Conservation (phyloP, 2,797 vertebrate species). For the Sciurus vulgaris region DNA sequence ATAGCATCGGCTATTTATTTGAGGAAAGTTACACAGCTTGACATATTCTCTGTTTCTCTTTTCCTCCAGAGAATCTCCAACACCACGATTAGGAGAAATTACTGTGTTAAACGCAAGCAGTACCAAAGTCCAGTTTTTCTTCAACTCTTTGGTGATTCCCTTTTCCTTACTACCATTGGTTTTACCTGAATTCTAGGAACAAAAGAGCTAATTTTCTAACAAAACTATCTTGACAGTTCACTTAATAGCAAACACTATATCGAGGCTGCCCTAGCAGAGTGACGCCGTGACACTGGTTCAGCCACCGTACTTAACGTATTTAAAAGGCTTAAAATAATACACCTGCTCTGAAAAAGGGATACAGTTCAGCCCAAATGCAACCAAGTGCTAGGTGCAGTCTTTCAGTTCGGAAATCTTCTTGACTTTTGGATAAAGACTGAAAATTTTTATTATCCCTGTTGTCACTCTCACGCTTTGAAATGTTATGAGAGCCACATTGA, state of each 20-base stretch:
- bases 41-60: background rate
- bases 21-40: conserved; percentile 69
- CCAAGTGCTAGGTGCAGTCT: background rate
- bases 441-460: background rate
- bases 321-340: background rate
- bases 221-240: conserved; percentile 20
- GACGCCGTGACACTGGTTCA: background rate
- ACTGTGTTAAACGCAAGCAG: background rate
- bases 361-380: background rate
- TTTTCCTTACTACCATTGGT: background rate
- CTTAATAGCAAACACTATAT: background rate
- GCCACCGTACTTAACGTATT: background rate
- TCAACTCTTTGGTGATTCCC: background rate
- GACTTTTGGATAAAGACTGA: background rate
- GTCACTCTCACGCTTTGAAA: background rate
- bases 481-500: background rate
- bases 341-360: background rate
- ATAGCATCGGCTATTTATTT: background rate
- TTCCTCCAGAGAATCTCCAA: background rate
- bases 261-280: background rate
- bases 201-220: conserved; percentile 60
- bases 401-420: background rate
- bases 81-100: conserved; percentile 38
- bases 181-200: conserved; percentile 7
- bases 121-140: background rate